Base-by-base conservation (phyloP, 2,888 invertebrate genomes). In the Euphydryas editha region DNA sequence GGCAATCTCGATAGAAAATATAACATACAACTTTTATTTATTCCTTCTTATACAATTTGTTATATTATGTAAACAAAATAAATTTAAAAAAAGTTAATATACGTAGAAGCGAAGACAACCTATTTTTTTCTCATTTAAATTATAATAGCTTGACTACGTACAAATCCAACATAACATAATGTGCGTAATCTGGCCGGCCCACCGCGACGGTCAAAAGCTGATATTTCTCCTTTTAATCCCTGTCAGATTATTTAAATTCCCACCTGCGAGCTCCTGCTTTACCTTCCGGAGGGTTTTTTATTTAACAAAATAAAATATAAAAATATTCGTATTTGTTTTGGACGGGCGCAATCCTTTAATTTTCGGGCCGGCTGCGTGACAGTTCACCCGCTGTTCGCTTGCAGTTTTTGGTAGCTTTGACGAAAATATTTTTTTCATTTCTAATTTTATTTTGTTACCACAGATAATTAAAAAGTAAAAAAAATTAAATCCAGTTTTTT, bases 211-310 rank as follows among this genome's bases (percentile, higher is more conserved):
- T 89, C 90, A 89, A 88, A 90, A 86, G 90, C 91, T 90, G 90
- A 91, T 92, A 90, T 91, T 92, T 88, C 86, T 91, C 88, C 82
- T 88, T 90, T 92, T 92, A 92, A 92, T 91, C 92, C 92, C 86
- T 90, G 91, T 90, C 92, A 91, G 92, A 92, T 92, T 92, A 92
- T 92, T 92, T 92, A 92, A 92, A 92, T 92, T 91, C 92, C 92
- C 92, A 92, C 92, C 92, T 92, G 92, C 85, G 86, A 84, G 81
- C 78, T 80, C 76, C 79, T 80, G 81, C 81, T 84, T 80, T 76
- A 78, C 82, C 83, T 84, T 84, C 82, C 79, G 82, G 73, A 72
- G 72, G 79, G 74, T 76, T 84, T 86, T 90, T 90, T 89, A 86
- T 90, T 89, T 86, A 88, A 88, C 86, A 86, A 88, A 91, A 90